Percentiles rank a stretch among this genome's conserved stretches.
These are phyloP conservation scores for Mesitornis unicolor DNA, from an alignment of 2,113 vertebrate genomes.

Conservation along the genomic window DNA sequence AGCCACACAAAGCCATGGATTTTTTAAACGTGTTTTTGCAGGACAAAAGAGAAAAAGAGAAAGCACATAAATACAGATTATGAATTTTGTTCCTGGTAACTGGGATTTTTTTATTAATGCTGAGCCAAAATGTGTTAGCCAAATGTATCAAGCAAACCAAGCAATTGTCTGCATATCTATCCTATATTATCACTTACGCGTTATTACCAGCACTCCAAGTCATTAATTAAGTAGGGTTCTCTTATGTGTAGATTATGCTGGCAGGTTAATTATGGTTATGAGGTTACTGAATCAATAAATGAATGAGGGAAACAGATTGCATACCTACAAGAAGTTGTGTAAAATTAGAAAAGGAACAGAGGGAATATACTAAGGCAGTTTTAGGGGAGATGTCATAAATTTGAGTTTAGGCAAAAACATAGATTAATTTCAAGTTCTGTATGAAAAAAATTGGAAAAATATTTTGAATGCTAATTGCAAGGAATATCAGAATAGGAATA, in stretches of 20 bases:
- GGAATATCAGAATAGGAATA: neutral
- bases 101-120: neutral
- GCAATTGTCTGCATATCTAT: neutral
- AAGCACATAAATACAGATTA: neutral
- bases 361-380: neutral
- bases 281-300: slow-evolving; percentile 35
- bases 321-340: neutral
- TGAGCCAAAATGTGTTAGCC: neutral
- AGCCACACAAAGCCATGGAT: neutral
- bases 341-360: neutral
- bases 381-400: neutral
- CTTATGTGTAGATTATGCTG: slow-evolving; percentile 5
- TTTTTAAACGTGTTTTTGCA: neutral
- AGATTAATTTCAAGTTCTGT: neutral
- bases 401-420: neutral
- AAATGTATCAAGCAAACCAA: neutral
- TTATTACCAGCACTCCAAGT: neutral
- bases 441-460: neutral
- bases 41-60: neutral
- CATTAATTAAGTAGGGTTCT: slow-evolving; percentile 34
- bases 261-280: slow-evolving; percentile 47
- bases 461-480: neutral
- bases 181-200: neutral
- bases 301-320: neutral
- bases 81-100: neutral